Evolutionary conservation across 1,140 invertebrate species (phyloP), one percentile per base, ranked within the genome.

Genomic region (Mactra quadrangularis): DNA sequence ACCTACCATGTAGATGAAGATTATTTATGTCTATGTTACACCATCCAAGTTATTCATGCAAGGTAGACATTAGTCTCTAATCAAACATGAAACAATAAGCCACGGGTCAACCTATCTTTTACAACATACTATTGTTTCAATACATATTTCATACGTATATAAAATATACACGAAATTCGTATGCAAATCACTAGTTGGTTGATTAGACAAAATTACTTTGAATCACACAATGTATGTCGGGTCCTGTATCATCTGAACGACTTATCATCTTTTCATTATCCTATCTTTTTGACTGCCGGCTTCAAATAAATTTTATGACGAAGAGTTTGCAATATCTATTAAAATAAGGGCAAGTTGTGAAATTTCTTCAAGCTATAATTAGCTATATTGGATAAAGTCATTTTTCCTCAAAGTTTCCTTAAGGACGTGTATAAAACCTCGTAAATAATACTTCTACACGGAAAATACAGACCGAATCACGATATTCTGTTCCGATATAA

Each of bases 281-380:
- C 19, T 7, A n/a, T 55, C 53, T 55, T n/a, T n/a, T 6, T 55
- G 19, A 55, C 19, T 27, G 6, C 4, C 4, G 53, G 19, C 53
- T 55, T 55, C 27, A 27, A 55, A 27, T n/a, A n/a, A n/a, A 22
- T 7, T 55, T 22, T 55, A 55, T 55, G 19, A 9, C 53, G 7
- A 55, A 55, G 27, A 55, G n/a, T n/a, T 9, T 27, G 19, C 19
- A 22, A 55, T 22, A 55, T n/a, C 19, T 27, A 27, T 55, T n/a
- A 55, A 55, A 55, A 7, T 55, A 19, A 7, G 27, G 53, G 53
- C 19, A 55, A n/a, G 27, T 62, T 35, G 27, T 31, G 25, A 15
- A 4, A 72, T 57, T 72, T 55, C 70, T 72, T 57, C 45, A 35
- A 72, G 70, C 70, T 72, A 64, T 47, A 77, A 62, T 62, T 38